These are phyloP conservation scores for Lepilemur ruficaudatus DNA, from an alignment of 2,797 vertebrate species.

Conservation along the genomic window DNA sequence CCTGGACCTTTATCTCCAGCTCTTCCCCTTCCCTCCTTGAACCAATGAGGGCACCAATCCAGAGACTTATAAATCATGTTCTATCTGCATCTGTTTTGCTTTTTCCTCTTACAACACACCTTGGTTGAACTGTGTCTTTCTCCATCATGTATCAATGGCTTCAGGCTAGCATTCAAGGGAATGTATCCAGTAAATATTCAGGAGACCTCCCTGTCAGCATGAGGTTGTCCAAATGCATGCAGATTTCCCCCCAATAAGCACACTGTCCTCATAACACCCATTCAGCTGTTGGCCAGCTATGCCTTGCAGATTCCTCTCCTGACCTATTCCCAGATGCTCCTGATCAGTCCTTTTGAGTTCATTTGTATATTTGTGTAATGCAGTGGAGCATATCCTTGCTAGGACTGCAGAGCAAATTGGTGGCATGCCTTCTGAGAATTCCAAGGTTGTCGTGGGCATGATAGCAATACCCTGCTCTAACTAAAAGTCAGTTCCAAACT, in stretches of 20 bases:
- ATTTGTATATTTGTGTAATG: slow-evolving; percentile 65
- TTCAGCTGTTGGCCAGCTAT: slow-evolving; percentile 35
- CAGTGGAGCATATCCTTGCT: slow-evolving; percentile 60
- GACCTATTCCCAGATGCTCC: slow-evolving; percentile 55
- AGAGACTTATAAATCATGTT: not conserved
- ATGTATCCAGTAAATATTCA: not conserved
- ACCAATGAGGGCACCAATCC: not conserved
- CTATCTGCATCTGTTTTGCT: not conserved
- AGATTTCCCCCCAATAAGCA: not conserved
- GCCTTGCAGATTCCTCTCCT: slow-evolving; percentile 50
- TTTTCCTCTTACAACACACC: not conserved
- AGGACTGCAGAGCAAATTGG: slow-evolving; percentile 46
- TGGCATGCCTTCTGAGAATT: slow-evolving; percentile 64
- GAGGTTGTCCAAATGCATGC: slow-evolving; percentile 11
- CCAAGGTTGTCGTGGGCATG: slow-evolving; percentile 52
- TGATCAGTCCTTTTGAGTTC: slow-evolving; percentile 56
- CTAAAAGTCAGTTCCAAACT: slow-evolving; percentile 46
- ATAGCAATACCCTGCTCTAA: slow-evolving; percentile 50
- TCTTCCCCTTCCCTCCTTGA: not conserved
- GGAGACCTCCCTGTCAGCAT: slow-evolving; percentile 34
- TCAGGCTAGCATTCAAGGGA: not conserved
- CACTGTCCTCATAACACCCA: slow-evolving; percentile 45
- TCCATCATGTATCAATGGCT: not conserved
- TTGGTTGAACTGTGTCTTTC: slow-evolving; percentile 17
- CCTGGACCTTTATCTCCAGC: not conserved